Percentiles rank a stretch among this genome's conserved stretches.
phyloP scores from a whole-genome alignment of 2,888 invertebrate genomes.

The Limnephilus marmoratus region DNA sequence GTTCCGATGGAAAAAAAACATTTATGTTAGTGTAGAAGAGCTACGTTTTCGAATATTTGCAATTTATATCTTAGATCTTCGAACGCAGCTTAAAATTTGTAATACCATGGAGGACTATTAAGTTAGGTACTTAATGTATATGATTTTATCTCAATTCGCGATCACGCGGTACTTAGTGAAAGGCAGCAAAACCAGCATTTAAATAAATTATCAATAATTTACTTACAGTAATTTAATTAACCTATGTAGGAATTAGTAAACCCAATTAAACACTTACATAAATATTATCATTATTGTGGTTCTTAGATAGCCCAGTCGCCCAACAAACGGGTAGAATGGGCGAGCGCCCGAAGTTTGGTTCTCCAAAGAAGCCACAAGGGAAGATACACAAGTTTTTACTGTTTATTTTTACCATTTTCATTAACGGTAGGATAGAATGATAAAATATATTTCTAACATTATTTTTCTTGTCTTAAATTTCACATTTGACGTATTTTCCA shows the following conservation, averaged over 20 bases:
- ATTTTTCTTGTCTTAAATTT: no score
- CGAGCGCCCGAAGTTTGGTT: neutral
- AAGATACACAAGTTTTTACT: neutral
- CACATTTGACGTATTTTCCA: no score
- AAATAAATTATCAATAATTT: neutral
- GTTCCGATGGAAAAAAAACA: neutral
- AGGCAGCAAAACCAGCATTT: slow-evolving; percentile 2
- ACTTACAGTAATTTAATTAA: neutral
- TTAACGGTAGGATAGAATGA: neutral
- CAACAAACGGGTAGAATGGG: neutral
- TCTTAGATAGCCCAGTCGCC: neutral
- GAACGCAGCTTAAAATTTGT: neutral
- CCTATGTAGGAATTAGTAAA: neutral
- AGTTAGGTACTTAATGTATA: neutral
- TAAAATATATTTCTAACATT: no score
- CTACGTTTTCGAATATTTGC: neutral
- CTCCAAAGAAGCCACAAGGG: neutral
- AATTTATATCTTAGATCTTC: neutral
- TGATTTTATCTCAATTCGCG: neutral
- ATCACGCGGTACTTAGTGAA: neutral
- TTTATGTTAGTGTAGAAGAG: neutral
- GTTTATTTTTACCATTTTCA: neutral
- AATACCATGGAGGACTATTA: neutral
- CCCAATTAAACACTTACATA: neutral
- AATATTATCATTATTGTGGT: neutral